A percentile compares a stretch with the other conserved stretches of the same genome.
phyloP scores from a whole-genome alignment of 2,888 invertebrate genomes.

The Aspidiotus destructor region DNA sequence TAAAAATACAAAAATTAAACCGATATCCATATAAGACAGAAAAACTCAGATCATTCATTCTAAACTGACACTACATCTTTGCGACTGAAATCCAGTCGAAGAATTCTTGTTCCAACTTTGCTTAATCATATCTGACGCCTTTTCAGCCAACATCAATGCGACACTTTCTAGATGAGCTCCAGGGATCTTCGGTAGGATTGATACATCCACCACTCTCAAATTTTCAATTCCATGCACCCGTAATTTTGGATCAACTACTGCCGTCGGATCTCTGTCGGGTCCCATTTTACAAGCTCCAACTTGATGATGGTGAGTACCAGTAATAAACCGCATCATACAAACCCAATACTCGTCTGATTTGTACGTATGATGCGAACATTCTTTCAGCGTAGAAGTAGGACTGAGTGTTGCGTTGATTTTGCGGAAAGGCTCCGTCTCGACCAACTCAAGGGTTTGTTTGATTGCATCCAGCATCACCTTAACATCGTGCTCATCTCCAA shows the following conservation, averaged over 20 bases:
- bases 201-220: constrained; percentile 48
- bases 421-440: constrained; percentile 36
- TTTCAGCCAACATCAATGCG: constrained; percentile 45
- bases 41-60: too few relatives aligned
- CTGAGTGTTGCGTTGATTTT: constrained; percentile 44
- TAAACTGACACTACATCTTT: too few relatives aligned
- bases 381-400: constrained; percentile 47
- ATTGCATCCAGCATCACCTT: constrained; percentile 37
- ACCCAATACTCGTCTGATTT: constrained; percentile 56
- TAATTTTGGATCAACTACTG: constrained; percentile 48
- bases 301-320: constrained; percentile 57
- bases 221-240: constrained; percentile 49
- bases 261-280: constrained; percentile 36
- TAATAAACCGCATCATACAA: constrained; percentile 51
- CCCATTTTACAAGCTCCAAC: constrained; percentile 64
- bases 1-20: too few relatives aligned
- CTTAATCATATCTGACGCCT: constrained; percentile 42
- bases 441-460: constrained; percentile 36
- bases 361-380: constrained; percentile 48
- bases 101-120: constrained; percentile 33
- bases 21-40: too few relatives aligned
- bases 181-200: constrained; percentile 48
- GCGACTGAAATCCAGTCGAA: too few relatives aligned
- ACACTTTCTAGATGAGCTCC: constrained; percentile 52
- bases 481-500: constrained; percentile 43